Evolutionary conservation across 92 coral and sea anemone genomes (phyloP).

Genomic region (Epizoanthus scotinus): DNA sequence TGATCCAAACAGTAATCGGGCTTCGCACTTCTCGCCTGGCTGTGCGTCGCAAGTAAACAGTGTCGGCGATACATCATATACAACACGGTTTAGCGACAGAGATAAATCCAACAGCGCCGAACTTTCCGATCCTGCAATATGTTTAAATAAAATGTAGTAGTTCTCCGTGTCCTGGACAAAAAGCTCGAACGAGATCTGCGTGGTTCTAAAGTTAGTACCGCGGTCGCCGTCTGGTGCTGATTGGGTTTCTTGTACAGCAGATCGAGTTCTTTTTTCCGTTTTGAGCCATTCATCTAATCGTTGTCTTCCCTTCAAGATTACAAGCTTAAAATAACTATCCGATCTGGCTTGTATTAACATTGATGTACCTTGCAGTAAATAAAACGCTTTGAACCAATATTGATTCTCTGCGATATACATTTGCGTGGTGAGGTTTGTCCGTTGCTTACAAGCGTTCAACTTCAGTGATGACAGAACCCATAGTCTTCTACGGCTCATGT

Average conservation of each 20-base stretch:
- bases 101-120: conserved; percentile 49
- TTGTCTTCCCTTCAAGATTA: conserved; percentile 74
- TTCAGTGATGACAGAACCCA: conserved; percentile 54
- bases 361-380: conserved; percentile 70
- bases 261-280: not conserved
- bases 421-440: conserved; percentile 64
- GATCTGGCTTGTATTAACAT: conserved; percentile 67
- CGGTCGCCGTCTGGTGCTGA: conserved; percentile 4
- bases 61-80: conserved; percentile 62
- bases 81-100: conserved; percentile 57
- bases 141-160: conserved; percentile 72
- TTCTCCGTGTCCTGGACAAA: conserved; percentile 54
- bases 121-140: conserved; percentile 42
- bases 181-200: conserved; percentile 67
- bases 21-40: conserved; percentile 58
- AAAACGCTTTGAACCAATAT: conserved; percentile 86
- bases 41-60: conserved; percentile 64
- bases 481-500: conserved; percentile 51
- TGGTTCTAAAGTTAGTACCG: conserved; percentile 34
- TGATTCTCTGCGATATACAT: conserved; percentile 54
- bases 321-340: conserved; percentile 63
- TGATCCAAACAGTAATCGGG: conserved; percentile 70
- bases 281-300: conserved; percentile 77
- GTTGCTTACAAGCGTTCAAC: conserved; percentile 46
- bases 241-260: conserved; percentile 2